Evolutionary conservation across 2,797 vertebrate genomes (phyloP).

Genomic region (Acanthopagrus latus): DNA sequence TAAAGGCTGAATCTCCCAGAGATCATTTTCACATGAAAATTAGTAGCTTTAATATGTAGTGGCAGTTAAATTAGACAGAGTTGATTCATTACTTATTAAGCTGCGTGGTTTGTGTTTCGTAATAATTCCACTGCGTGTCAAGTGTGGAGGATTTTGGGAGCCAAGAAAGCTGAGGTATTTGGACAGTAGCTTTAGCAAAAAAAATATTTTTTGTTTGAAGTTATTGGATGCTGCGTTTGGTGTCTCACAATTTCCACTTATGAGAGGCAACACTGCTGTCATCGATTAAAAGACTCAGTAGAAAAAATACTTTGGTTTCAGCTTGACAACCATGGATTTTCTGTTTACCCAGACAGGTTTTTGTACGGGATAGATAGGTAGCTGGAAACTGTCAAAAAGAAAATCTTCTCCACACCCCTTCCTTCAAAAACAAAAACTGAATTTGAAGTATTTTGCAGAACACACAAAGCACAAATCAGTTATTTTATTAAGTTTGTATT

Average conservation of each 20-base stretch:
- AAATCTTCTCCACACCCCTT: not conserved
- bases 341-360: not conserved
- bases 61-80: not conserved
- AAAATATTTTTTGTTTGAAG: not conserved
- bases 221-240: not conserved
- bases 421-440: not conserved
- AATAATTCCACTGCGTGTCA: not conserved
- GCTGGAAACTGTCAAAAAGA: not conserved
- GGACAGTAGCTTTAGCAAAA: not conserved
- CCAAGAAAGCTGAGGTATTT: not conserved
- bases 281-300: not conserved
- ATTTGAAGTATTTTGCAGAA: not conserved
- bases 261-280: not conserved
- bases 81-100: not conserved
- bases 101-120: not conserved
- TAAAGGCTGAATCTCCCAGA: not conserved
- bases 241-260: not conserved
- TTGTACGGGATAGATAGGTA: not conserved
- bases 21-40: not conserved
- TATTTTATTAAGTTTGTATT: not conserved
- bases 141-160: constrained; percentile 1
- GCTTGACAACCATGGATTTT: too few relatives aligned
- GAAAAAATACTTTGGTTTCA: not conserved
- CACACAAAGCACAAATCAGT: not conserved
- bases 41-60: not conserved